Conservation (phyloP, 92 coral and sea anemone genomes). For the Phenganax stokvisi region DNA sequence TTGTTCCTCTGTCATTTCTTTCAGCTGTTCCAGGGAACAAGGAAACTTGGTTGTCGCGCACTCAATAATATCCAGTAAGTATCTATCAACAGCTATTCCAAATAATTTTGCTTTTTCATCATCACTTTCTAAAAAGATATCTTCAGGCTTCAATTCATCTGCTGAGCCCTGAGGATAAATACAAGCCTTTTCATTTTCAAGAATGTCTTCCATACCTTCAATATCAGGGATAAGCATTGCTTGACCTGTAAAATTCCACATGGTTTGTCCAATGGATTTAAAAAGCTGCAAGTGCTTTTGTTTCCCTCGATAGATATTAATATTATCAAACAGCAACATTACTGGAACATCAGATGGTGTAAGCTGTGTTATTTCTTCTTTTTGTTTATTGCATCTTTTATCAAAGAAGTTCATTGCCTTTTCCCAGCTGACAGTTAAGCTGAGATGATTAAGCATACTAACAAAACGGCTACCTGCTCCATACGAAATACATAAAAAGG, state of each 20-base stretch:
- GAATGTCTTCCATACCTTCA: conserved; percentile 37
- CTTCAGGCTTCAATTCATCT: conserved; percentile 18
- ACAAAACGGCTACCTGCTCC: conserved; percentile 31
- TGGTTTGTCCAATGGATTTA: conserved; percentile 26
- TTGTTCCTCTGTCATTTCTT: conserved; percentile 37
- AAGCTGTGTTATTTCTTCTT: conserved; percentile 7
- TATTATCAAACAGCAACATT: conserved; percentile 42
- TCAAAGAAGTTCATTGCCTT: conserved; percentile 43
- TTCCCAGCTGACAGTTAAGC: conserved; percentile 42
- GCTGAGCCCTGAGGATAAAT: conserved; percentile 18
- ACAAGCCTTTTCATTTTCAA: conserved; percentile 19
- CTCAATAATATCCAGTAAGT: conserved; percentile 31
- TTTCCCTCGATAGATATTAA: conserved; percentile 51
- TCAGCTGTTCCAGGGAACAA: conserved; percentile 2
- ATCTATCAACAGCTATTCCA: conserved; percentile 31
- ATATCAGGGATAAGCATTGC: conserved; percentile 38
- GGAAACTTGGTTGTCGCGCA: conserved; percentile 32
- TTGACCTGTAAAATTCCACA: conserved; percentile 53
- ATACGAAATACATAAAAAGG: conserved; percentile 36
- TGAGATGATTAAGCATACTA: conserved; percentile 18
- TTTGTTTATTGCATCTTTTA: background rate
- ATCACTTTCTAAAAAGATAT: conserved; percentile 33
- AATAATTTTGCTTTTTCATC: conserved; percentile 35
- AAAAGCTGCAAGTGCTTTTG: conserved; percentile 39
- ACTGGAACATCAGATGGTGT: too few relatives aligned